Conservation (phyloP, 2,888 invertebrate genomes). For the Beris chalybata region DNA sequence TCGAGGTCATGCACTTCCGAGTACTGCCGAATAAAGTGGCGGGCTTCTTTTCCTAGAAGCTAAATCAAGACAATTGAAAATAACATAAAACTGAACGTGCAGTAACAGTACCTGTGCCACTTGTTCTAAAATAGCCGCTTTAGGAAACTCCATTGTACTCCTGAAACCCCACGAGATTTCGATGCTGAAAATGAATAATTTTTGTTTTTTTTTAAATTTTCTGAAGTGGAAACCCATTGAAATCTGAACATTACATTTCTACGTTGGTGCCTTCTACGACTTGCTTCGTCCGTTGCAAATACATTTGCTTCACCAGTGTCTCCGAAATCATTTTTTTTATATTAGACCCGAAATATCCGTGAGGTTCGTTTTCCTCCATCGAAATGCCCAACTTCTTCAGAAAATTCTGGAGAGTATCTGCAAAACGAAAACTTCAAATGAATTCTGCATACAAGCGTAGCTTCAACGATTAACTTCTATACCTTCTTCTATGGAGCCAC, state of each 20-base stretch:
- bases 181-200: conserved; percentile 37
- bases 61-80: conserved; percentile 32
- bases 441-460: no score
- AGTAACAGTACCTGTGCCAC: conserved; percentile 42
- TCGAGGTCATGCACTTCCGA: conserved; percentile 39
- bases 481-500: conserved; percentile 44
- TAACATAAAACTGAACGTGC: conserved; percentile 12
- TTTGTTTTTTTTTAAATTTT: background rate
- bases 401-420: conserved; percentile 43
- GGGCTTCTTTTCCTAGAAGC: conserved; percentile 43
- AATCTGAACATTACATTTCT: conserved; percentile 38
- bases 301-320: conserved; percentile 46
- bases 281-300: conserved; percentile 44
- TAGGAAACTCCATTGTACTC: conserved; percentile 44
- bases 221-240: background rate
- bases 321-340: conserved; percentile 46
- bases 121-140: conserved; percentile 42
- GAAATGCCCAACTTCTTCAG: conserved; percentile 44
- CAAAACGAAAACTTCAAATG: conserved; percentile 18
- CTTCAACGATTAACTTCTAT: conserved; percentile 5
- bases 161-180: conserved; percentile 45
- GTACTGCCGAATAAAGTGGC: conserved; percentile 43
- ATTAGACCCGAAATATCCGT: conserved; percentile 44
- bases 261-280: conserved; percentile 41
- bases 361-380: conserved; percentile 40